These are phyloP conservation scores for Falcunculus frontatus DNA, from an alignment of 2,113 vertebrate genomes.

Conservation along the genomic window DNA sequence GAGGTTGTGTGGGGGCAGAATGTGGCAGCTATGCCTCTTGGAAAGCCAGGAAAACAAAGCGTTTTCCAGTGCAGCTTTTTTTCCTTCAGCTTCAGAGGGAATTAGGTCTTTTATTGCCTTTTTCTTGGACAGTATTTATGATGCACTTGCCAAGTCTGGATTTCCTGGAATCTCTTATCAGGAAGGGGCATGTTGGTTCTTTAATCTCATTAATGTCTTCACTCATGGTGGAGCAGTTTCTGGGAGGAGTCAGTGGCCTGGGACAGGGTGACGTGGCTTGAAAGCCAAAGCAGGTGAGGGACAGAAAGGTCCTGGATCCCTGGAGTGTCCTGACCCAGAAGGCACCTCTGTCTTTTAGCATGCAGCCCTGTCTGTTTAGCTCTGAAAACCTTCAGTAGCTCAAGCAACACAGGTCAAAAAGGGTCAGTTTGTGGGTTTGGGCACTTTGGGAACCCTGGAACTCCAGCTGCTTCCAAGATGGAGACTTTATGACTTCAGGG, in stretches of 20 bases:
- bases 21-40: background rate
- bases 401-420: background rate
- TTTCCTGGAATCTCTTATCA: background rate
- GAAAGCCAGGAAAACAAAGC: background rate
- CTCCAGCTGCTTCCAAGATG: background rate
- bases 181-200: background rate
- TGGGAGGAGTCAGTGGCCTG: background rate
- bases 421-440: background rate
- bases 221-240: background rate
- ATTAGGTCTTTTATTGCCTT: background rate
- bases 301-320: background rate
- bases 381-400: background rate
- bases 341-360: background rate
- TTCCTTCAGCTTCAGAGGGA: background rate
- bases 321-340: background rate
- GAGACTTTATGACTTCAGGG: background rate
- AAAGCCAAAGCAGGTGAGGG: background rate
- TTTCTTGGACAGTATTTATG: background rate
- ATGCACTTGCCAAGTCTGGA: background rate
- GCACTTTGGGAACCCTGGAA: background rate
- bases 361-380: background rate
- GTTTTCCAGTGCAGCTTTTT: background rate
- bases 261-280: background rate
- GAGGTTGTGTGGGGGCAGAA: background rate
- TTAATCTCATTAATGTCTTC: background rate